These are phyloP conservation scores for Leptopilina syphax DNA, from an alignment of 2,888 invertebrate genomes.

Conservation along the genomic window DNA sequence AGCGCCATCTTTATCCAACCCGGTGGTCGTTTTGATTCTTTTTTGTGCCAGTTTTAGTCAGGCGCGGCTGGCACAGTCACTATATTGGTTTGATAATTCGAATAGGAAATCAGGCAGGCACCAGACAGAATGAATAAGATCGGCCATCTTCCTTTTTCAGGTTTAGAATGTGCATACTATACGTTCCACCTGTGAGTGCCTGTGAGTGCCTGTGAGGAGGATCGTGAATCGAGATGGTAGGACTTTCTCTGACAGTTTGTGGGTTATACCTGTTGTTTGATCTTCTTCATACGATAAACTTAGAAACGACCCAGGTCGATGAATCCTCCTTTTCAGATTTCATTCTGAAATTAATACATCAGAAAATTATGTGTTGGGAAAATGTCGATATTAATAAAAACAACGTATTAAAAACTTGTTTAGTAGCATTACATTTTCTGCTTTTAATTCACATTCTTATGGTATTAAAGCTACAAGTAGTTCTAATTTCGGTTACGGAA, in stretches of 20 bases:
- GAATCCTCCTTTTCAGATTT: conserved; percentile 37
- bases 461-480: too few relatives aligned
- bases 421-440: too few relatives aligned
- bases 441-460: too few relatives aligned
- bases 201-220: not conserved
- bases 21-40: conserved; percentile 24
- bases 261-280: conserved; percentile 30
- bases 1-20: conserved; percentile 36
- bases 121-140: conserved; percentile 5
- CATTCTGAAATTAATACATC: conserved; percentile 30
- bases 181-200: conserved; percentile 3
- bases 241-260: conserved; percentile 24
- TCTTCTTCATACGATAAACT: conserved; percentile 14
- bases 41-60: conserved; percentile 16
- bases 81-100: conserved; percentile 28
- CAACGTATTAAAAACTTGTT: too few relatives aligned
- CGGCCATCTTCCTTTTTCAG: not conserved
- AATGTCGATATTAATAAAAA: too few relatives aligned
- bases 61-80: not conserved
- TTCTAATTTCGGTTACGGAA: too few relatives aligned
- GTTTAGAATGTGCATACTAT: conserved; percentile 19
- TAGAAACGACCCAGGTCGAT: conserved; percentile 41
- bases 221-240: conserved; percentile 15
- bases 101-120: conserved; percentile 29
- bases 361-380: conserved; percentile 12